Base-by-base conservation (phyloP, 1,140 invertebrate species). In the Apocrypta bakeri region DNA sequence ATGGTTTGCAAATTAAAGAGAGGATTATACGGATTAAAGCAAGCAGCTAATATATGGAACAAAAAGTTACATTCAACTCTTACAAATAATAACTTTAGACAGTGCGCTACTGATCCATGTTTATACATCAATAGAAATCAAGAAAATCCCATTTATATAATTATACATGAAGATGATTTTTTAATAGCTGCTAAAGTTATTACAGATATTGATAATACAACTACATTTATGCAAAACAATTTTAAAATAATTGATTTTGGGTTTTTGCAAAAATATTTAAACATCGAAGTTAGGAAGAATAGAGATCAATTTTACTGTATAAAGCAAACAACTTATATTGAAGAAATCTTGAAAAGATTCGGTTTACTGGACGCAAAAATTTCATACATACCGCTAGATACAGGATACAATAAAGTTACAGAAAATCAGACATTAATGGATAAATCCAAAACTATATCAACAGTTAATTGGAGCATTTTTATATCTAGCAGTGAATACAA, bases 101-200 rank as follows among this genome's bases (percentile, higher is more conserved):
- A 69, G 24, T 25, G 48, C 14, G 3, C 0, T 11, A 17, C 31
- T 0, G 68, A 76, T 78, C 24, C 7, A 25, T 71, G 61, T 27
- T 81, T 92, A 71, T 92, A 64, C 24, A 76, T 91, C 11, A 68
- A 42, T 7, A 78, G 8, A 4, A 42, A 72, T 37, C 84, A 83
- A 75, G 42, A 27, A 0, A 14, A 37, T 24, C 27, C 71, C 0
- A 86, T 56, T 3, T 79, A 79, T 37, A 48, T 79, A 27, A 40
- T 79, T 21, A n/a, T 79, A 1, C 17, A 79, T 24, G 64, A 71
- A 12, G 31, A 78, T 42, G 4, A 79, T 31, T 8, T 79, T n/a
- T 29, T 79, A 11, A 66, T 77, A 14, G 75, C 75, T 25, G 29
- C 31, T 25, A 77, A 66, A 37, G 12, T 40, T 0, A 1, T 66